Evolutionary conservation across 2,797 vertebrate genomes (phyloP).

Genomic region (Chromobotia macracanthus): DNA sequence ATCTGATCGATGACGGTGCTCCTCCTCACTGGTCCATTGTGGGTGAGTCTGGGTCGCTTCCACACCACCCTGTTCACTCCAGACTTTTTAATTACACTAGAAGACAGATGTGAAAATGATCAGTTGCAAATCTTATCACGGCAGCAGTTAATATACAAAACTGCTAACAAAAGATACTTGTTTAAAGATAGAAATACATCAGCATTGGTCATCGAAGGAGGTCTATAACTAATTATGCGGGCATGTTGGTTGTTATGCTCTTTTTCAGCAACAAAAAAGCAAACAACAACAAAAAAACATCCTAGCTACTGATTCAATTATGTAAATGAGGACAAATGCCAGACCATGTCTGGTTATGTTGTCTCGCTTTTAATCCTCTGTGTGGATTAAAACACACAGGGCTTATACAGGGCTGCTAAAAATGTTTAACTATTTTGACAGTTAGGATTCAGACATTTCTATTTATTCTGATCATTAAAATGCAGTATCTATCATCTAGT

Average conservation of each 20-base stretch:
- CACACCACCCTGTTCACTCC: slow-evolving; percentile 96
- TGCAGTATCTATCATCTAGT: background rate
- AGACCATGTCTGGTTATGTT: background rate
- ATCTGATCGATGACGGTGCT: slow-evolving; percentile 98
- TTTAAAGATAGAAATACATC: no score
- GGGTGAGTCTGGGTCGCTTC: slow-evolving; percentile 92
- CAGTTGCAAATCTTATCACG: background rate
- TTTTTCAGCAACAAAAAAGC: background rate
- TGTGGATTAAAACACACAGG: slow-evolving; percentile 1
- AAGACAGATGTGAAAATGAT: slow-evolving; percentile 37
- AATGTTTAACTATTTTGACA: background rate
- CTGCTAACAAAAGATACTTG: no score
- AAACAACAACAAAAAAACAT: background rate
- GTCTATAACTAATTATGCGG: background rate
- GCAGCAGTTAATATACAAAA: background rate
- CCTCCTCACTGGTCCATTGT: slow-evolving; percentile 92
- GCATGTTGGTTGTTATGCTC: background rate
- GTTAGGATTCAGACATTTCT: no score
- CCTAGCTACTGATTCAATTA: background rate
- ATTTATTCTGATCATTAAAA: no score
- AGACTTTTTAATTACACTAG: slow-evolving; percentile 95
- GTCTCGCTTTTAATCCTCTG: background rate
- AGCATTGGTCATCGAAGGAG: no score
- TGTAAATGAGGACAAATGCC: slow-evolving; percentile 19
- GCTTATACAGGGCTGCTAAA: background rate